Evolutionary conservation across 2,113 vertebrate species (phyloP).

Genomic region (Rhadina sibilatrix): DNA sequence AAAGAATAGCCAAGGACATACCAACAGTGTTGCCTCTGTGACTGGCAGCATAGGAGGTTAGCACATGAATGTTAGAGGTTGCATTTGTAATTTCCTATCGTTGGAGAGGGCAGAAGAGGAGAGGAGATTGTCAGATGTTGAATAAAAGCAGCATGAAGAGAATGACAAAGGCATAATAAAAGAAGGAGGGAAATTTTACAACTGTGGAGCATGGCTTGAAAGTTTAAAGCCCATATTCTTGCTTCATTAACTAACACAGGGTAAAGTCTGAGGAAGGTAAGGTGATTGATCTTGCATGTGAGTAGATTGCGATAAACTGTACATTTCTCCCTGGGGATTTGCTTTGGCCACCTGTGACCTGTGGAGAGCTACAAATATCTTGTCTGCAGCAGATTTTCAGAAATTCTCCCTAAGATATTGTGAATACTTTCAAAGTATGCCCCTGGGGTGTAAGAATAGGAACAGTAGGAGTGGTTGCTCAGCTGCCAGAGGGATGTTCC

Average conservation of each 20-base stretch:
- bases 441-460: neutral
- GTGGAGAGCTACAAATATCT: neutral
- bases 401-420: neutral
- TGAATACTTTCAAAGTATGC: neutral
- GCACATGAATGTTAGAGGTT: neutral
- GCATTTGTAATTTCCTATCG: neutral
- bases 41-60: neutral
- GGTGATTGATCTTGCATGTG: neutral
- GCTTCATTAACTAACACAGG: neutral
- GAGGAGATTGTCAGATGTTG: neutral
- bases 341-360: neutral
- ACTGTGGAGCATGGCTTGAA: neutral
- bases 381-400: neutral
- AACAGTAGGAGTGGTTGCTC: accelerated
- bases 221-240: neutral
- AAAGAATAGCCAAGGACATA: neutral
- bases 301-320: neutral
- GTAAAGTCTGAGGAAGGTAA: neutral
- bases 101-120: neutral
- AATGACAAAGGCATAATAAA: neutral
- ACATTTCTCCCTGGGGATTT: neutral
- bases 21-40: neutral
- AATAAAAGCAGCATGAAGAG: neutral
- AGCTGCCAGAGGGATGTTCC: neutral
- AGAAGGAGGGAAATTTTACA: neutral